Evolutionary conservation across 1,140 invertebrate genomes (phyloP), one percentile per base, ranked within the genome.

Genomic region (Procambarus clarkii): DNA sequence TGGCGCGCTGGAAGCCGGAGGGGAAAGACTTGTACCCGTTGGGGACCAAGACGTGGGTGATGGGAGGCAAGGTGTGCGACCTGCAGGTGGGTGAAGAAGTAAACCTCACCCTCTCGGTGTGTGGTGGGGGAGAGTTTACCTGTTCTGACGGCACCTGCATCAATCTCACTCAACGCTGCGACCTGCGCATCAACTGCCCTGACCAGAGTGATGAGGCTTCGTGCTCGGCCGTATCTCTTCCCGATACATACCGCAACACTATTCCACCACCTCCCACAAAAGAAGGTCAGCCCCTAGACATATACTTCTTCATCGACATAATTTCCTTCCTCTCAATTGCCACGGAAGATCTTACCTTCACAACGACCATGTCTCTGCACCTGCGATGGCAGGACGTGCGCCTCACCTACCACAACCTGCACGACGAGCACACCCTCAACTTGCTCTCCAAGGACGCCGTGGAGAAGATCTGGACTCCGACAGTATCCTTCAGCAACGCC

Each of bases 141-240:
- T 99, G 98, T 94, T 96, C 96, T 50, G 98, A 98, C 94, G 98
- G 98, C 64, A 96, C 98, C 89, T 99, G 98, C 94, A 98, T 99
- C 92, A 95, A 96, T 0, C 97, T 97, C 93, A 94, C 95, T 1
- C 95, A 96, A 87, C 96, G 98, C 45, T 99, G 98, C 94, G 97
- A 99, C 94, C 97, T 97, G 18, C 95, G 96, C 74, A 95, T 95
- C 3, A 97, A 98, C 94, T 99, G 98, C 94, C 95, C 95, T 7
- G 98, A 99, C 94, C 96, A 96, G 46, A 98, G 97, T 5, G 98
- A 99, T 95, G 98, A 99, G 95, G 96, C 96, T 93, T 95, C 97
- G 93, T 99, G 98, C 95, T 96, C 92, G 93, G 45, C 92, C 78
- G 71, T 92, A 8, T 54, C 78, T 24, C 21, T 91, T 1, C 92